Evolutionary conservation across 2,797 vertebrate genomes (phyloP).

Genomic region (Clarias fuscus): DNA sequence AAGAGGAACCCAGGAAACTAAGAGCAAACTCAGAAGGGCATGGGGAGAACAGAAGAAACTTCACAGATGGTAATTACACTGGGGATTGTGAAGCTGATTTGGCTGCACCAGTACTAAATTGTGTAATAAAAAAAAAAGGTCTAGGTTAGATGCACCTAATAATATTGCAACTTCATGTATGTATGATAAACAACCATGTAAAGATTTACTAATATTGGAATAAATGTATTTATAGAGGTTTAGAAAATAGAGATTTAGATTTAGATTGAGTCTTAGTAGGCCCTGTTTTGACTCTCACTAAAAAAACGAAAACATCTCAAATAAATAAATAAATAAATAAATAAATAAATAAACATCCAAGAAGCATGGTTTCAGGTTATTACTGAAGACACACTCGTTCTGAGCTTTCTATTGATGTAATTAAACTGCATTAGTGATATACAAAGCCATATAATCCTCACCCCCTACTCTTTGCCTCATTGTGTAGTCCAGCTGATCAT

Average conservation of each 20-base stretch:
- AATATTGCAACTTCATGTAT: neutral
- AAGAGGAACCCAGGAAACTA: neutral
- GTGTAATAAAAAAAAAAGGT: neutral
- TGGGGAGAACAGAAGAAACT: neutral
- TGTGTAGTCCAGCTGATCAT: constrained; percentile 70
- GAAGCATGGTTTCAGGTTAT: neutral
- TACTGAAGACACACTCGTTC: neutral
- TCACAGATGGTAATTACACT: neutral
- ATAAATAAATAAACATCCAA: neutral
- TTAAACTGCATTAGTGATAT: constrained; percentile 54
- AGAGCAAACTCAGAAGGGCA: neutral
- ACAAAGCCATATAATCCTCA: constrained; percentile 61
- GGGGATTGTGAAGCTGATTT: neutral
- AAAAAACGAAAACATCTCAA: neutral
- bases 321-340: neutral
- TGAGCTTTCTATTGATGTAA: constrained; percentile 52
- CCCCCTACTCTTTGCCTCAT: constrained; percentile 61
- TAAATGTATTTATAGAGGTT: neutral
- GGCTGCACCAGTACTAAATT: too few species aligned
- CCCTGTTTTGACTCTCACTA: neutral
- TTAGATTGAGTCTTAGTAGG: neutral
- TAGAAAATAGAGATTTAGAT: neutral
- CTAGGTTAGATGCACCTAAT: neutral
- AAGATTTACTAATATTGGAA: neutral
- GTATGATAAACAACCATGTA: neutral